Evolutionary conservation across 2,888 invertebrate species (phyloP).

Genomic region (Phyllotreta cruciferae): DNA sequence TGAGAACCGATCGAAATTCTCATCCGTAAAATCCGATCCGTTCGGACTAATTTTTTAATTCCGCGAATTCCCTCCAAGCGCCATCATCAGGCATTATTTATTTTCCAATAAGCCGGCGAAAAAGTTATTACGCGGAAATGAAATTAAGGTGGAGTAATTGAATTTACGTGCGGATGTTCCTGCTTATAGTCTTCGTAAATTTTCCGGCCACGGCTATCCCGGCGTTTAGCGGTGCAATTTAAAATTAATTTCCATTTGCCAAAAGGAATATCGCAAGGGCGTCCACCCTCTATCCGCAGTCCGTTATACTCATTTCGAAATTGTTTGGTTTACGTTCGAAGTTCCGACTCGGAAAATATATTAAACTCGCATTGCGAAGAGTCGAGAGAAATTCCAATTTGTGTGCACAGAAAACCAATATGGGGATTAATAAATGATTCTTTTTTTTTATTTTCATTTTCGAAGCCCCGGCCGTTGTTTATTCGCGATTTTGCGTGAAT

Average conservation of each 20-base stretch:
- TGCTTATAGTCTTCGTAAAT: too few relatives aligned
- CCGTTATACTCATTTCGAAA: constrained; percentile 8
- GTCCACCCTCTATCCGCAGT: not conserved
- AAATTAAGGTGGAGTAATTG: too few relatives aligned
- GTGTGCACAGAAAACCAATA: constrained; percentile 15
- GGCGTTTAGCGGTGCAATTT: not conserved
- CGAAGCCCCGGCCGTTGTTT: constrained; percentile 4
- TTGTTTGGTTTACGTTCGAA: not conserved
- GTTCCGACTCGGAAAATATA: constrained; percentile 4
- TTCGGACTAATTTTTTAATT: too few relatives aligned
- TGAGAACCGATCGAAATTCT: too few relatives aligned
- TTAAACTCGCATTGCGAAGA: constrained; percentile 7
- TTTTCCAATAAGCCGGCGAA: too few relatives aligned
- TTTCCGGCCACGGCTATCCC: too few relatives aligned
- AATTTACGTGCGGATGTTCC: too few relatives aligned
- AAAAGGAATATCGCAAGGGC: not conserved
- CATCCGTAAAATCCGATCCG: too few relatives aligned
- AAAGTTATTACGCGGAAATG: too few relatives aligned
- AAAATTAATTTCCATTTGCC: not conserved
- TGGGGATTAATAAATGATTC: constrained; percentile 12
- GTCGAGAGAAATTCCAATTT: constrained; percentile 10
- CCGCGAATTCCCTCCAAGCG: too few relatives aligned
- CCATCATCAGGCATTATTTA: too few relatives aligned
- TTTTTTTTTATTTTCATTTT: constrained; percentile 11
- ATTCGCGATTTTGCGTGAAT: not conserved